Conservation (phyloP, 2,888 invertebrate genomes). For the Drosophila bunnanda region DNA sequence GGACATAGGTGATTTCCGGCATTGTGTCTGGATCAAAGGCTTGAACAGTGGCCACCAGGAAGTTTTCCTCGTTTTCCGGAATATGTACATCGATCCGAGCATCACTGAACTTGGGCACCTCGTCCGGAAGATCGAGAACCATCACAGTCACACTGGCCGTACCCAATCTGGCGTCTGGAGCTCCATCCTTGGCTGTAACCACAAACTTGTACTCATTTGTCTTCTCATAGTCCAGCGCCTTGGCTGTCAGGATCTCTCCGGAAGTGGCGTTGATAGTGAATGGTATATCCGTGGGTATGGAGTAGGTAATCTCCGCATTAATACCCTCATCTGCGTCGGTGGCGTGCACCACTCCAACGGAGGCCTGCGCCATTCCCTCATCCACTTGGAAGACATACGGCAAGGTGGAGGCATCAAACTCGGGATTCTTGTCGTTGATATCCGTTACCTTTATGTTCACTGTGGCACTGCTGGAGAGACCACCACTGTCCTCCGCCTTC, state of each 20-base stretch:
- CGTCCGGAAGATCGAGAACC: conserved; percentile 91
- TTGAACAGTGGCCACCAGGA: conserved; percentile 92
- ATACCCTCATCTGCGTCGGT: conserved; percentile 94
- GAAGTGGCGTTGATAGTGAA: conserved; percentile 92
- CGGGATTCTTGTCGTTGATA: conserved; percentile 96
- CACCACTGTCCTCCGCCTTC: conserved; percentile 94
- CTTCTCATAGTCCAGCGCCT: conserved; percentile 92
- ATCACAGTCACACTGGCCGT: conserved; percentile 94
- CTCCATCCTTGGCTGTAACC: conserved; percentile 95
- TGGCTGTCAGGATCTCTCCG: conserved; percentile 91
- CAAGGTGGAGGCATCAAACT: conserved; percentile 89
- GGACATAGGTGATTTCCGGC: conserved; percentile 93
- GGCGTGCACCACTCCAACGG: conserved; percentile 93
- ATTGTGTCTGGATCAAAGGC: conserved; percentile 93
- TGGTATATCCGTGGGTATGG: conserved; percentile 91
- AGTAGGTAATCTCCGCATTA: conserved; percentile 93
- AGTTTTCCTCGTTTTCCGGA: conserved; percentile 93
- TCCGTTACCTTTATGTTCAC: conserved; percentile 95
- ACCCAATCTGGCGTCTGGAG: conserved; percentile 92
- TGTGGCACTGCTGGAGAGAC: conserved; percentile 91
- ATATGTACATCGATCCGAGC: conserved; percentile 90
- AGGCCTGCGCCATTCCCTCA: conserved; percentile 87
- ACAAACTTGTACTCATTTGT: conserved; percentile 91
- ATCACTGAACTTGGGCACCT: conserved; percentile 91
- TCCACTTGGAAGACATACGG: conserved; percentile 93